Evolutionary conservation across 2,888 invertebrate genomes (phyloP), one percentile per base, ranked within the genome.

Genomic region (Bombylius discolor): DNA sequence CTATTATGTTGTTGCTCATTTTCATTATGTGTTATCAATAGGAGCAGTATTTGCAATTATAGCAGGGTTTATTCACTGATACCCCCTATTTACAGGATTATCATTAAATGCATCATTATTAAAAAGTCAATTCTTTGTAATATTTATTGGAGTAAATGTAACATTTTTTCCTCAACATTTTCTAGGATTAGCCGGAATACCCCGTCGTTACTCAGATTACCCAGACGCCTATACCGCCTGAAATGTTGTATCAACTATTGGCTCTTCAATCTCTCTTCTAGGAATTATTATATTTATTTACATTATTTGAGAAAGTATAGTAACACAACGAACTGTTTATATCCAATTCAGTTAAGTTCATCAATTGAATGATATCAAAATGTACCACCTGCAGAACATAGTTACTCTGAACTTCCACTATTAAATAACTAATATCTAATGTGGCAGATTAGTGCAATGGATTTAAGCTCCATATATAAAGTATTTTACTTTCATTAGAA

Each of bases 1-100:
- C n/a, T 88, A 88, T 70, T 89, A 88, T 79, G 87, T 88, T 52
- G 87, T 88, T 44, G 87, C 85, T 5, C 87, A 89, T 71, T 89
- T 89, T 66, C 87, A 89, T 69, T 88, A 88, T 79, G 87, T 88
- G 2, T 64, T 88, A 66, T 86, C 85, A 5, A 86, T 88, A 76
- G 87, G 86, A 62, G 86, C 87, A 5, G 84, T 88, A 65, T 88
- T 87, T 78, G 81, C 84, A 47, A 85, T 88, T 79, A 80, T 89
- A 76, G 82, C 78, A 45, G 84, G 85, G 63, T 79, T 87, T 71
- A 77, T 82, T 68, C 80, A 84, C 62, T 88, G 86, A 80, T 87
- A 80, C 46, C 82, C 85, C 0, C 65, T 85, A 76, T 79, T 87
- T 68, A 79, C 80, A 50, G 84, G 85, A 8, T 61, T 83, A 67